Base-by-base conservation (phyloP, 2,113 vertebrate genomes). In the Stercorarius parasiticus region DNA sequence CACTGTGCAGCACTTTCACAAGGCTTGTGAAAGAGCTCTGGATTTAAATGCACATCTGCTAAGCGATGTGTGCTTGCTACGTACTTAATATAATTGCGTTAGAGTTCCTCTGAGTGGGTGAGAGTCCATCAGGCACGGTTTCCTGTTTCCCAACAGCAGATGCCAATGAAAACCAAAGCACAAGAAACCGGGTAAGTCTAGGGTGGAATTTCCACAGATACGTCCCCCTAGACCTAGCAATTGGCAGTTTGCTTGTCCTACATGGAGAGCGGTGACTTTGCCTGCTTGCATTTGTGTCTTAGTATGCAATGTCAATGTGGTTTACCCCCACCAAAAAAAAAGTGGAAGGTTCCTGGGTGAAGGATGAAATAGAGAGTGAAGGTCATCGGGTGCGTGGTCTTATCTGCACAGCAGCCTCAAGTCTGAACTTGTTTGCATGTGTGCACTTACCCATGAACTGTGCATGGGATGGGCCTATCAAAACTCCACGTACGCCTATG, bases 201-300 rank as follows among this genome's bases (percentile, higher is more conserved):
- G 29, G 59, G 29, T 19, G 26, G 9, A 36, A 22, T 79, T 95
- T 74, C n/a, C 61, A 53, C 45, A 67, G 42, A 9, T 4, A 9
- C 11, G 20, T 10, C 7, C n/a, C 52, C 42, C 26, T n/a, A 20
- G 59, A 62, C 32, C 38, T 15, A 15, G 36, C 16, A 20, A 9
- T 17, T 2, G 3, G 34, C 52, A 52, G 7, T 69, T 77, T 76
- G 17, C 67, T 69, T 45, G 30, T 65, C 29, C 14, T 29, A 5
- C 18, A 2, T 2, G 5, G 11, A 18, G 16, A n/a, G n/a, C 0
- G 4, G 9, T 7, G 62, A 53, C n/a, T 58, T 67, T 85, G 27
- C 45, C 30, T 77, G 36, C 34, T 76, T 65, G 53, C 40, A 20
- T 47, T 52, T 56, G 25, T 77, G 40, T 58, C 62, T 71, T 7